A percentile compares a stretch with the other conserved stretches of the same genome.
These are phyloP conservation scores for Acromyrmex heyeri DNA, from an alignment of 1,140 invertebrate genomes.

Conservation along the genomic window DNA sequence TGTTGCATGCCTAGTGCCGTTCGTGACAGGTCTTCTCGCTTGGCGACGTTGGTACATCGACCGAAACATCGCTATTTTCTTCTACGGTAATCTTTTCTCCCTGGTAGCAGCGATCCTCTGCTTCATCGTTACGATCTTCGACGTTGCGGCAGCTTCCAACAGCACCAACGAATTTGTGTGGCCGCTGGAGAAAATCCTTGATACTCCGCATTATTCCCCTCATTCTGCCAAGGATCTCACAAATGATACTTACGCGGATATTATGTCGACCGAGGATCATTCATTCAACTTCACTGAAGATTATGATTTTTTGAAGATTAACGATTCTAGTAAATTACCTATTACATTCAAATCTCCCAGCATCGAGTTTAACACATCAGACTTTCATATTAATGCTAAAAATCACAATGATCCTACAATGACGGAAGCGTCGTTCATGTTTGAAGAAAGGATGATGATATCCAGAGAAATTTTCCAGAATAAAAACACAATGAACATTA, in stretches of 20 bases:
- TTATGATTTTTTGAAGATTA: neutral
- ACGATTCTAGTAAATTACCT: neutral
- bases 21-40: slow-evolving; percentile 87
- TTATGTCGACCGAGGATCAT: neutral
- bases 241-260: slow-evolving; percentile 6
- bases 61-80: slow-evolving; percentile 89
- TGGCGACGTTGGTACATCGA: slow-evolving; percentile 90
- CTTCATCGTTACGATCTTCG: slow-evolving; percentile 72
- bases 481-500: slow-evolving; percentile 32
- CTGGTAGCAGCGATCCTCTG: slow-evolving; percentile 72
- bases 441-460: slow-evolving; percentile 17
- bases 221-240: neutral
- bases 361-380: neutral
- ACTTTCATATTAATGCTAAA: neutral
- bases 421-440: slow-evolving; percentile 9
- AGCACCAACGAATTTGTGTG: slow-evolving; percentile 33
- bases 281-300: slow-evolving; percentile 18
- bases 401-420: slow-evolving; percentile 10
- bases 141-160: slow-evolving; percentile 66
- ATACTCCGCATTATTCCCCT: neutral
- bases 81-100: slow-evolving; percentile 82
- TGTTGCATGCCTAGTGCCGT: slow-evolving; percentile 86
- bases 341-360: neutral
- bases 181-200: slow-evolving; percentile 63
- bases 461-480: neutral